phyloP scores from a whole-genome alignment of 2,797 vertebrate species.

The Salarias fasciatus region DNA sequence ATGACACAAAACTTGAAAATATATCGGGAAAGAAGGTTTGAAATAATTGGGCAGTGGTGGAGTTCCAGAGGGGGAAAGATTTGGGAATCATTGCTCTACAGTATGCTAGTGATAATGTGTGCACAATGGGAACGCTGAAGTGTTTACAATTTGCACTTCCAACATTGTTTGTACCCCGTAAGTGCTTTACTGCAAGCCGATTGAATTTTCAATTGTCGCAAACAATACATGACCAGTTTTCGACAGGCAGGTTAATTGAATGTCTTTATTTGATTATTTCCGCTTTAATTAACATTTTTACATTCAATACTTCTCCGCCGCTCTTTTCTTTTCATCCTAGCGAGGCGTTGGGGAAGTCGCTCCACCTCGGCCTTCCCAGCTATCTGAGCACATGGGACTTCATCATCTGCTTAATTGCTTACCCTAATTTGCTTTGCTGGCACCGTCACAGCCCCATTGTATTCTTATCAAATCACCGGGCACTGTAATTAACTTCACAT shows the following conservation, averaged over 20 bases:
- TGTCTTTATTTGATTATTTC: conserved; percentile 38
- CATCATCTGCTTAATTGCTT: conserved; percentile 72
- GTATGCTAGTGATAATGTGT: no score
- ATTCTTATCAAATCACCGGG: conserved; percentile 63
- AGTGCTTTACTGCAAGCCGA: conserved; percentile 16
- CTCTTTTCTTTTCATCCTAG: conserved; percentile 28
- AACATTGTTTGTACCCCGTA: neutral
- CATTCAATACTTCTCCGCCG: conserved; percentile 23
- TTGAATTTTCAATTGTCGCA: conserved; percentile 30
- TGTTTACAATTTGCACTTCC: neutral
- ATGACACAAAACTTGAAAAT: no score
- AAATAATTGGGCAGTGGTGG: no score
- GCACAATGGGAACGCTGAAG: neutral
- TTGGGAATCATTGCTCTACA: no score
- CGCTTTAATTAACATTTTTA: conserved; percentile 56
- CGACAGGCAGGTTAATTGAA: conserved; percentile 42
- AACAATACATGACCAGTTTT: conserved; percentile 1
- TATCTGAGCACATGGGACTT: conserved; percentile 50
- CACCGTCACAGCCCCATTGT: conserved; percentile 62
- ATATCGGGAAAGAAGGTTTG: no score
- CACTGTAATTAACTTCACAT: conserved; percentile 70
- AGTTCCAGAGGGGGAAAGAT: no score
- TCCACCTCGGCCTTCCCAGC: conserved; percentile 41
- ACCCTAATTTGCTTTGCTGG: conserved; percentile 67
- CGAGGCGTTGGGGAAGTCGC: conserved; percentile 29